Conservation (phyloP, 2,797 vertebrate genomes). For the Pangasius sanitwongsei region DNA sequence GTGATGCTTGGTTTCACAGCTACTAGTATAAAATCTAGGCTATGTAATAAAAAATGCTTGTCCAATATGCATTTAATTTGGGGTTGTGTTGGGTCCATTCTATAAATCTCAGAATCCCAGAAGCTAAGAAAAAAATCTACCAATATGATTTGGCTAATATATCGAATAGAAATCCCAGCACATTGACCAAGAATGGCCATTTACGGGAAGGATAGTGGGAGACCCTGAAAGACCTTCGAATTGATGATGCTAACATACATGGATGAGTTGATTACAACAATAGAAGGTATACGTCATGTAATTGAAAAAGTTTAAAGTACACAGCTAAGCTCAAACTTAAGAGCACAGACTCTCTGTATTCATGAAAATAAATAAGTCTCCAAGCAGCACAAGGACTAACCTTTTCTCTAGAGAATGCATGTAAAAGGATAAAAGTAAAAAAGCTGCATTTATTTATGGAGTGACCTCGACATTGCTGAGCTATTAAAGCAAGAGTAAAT, state of each 20-base stretch:
- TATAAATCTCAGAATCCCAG: background rate
- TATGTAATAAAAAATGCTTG: background rate
- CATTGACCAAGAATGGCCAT: background rate
- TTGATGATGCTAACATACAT: background rate
- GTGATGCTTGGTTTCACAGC: background rate
- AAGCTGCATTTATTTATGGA: conserved; percentile 58
- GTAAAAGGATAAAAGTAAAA: conserved; percentile 51
- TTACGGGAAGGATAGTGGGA: background rate
- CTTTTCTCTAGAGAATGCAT: conserved; percentile 49
- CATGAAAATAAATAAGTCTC: conserved; percentile 46
- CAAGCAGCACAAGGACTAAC: conserved; percentile 44
- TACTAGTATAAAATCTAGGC: background rate
- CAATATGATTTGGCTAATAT: background rate
- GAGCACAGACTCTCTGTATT: conserved; percentile 9
- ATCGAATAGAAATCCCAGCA: background rate
- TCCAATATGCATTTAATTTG: background rate
- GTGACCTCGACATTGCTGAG: conserved; percentile 59
- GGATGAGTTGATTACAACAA: conserved; percentile 2
- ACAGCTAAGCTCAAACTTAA: conserved; percentile 20
- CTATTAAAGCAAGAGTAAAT: conserved; percentile 76
- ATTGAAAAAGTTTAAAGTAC: conserved; percentile 21
- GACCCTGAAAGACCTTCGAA: background rate
- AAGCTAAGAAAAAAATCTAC: background rate
- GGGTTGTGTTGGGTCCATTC: background rate
- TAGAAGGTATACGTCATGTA: background rate